These are phyloP conservation scores for Stenopsyche tienmushanensis DNA, from an alignment of 1,140 invertebrate species.

Conservation along the genomic window DNA sequence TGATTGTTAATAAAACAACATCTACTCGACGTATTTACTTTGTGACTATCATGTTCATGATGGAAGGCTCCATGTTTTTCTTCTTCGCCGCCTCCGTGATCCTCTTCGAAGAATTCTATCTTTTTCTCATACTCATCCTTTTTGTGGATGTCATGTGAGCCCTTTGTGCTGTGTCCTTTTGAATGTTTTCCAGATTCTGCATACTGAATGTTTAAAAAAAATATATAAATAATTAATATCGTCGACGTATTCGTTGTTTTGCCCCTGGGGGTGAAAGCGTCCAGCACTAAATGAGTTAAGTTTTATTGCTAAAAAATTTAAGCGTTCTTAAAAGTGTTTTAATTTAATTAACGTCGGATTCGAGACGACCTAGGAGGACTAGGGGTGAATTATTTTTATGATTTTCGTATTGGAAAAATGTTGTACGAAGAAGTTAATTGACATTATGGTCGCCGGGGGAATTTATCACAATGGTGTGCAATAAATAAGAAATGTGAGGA, in stretches of 20 bases:
- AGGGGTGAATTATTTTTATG: too few relatives aligned
- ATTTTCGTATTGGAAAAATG: too few relatives aligned
- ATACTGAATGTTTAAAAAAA: conserved; percentile 47
- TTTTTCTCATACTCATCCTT: conserved; percentile 75
- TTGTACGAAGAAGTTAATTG: background rate
- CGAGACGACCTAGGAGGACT: too few relatives aligned
- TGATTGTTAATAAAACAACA: background rate
- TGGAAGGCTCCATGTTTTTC: conserved; percentile 64
- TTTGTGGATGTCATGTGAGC: conserved; percentile 70
- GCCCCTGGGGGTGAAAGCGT: too few relatives aligned
- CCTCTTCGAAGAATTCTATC: conserved; percentile 71
- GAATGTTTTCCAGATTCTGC: conserved; percentile 66
- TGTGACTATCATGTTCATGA: conserved; percentile 56
- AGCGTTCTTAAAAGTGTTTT: too few relatives aligned
- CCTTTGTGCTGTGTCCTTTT: conserved; percentile 71
- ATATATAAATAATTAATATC: background rate
- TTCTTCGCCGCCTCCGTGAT: conserved; percentile 64
- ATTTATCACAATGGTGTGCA: conserved; percentile 9
- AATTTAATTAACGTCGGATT: too few relatives aligned
- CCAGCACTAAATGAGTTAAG: too few relatives aligned
- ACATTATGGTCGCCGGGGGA: background rate
- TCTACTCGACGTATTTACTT: conserved; percentile 45
- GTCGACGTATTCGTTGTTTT: too few relatives aligned
- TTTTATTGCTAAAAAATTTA: too few relatives aligned
- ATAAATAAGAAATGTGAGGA: conserved; percentile 19